Evolutionary conservation across 2,797 vertebrate species (phyloP).

Genomic region (Spheniscus humboldti): DNA sequence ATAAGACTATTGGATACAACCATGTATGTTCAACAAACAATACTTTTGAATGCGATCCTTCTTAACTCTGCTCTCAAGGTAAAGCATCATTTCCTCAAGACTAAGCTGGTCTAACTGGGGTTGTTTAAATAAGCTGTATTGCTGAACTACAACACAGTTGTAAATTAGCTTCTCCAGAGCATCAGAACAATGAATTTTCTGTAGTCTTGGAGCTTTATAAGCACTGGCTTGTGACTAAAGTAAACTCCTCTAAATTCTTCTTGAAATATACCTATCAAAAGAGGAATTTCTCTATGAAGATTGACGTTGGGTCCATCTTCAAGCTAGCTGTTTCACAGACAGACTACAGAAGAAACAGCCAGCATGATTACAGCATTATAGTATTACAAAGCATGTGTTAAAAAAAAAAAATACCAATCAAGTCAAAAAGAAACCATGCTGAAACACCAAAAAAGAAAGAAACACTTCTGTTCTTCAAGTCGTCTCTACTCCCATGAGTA

Average conservation of each 20-base stretch:
- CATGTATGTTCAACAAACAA: slow-evolving; percentile 72
- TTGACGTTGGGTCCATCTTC: not conserved
- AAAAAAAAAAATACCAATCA: not conserved
- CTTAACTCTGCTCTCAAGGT: slow-evolving; percentile 32
- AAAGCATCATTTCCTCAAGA: not conserved
- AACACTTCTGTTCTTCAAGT: not conserved
- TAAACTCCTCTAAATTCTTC: not conserved
- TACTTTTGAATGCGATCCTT: slow-evolving; percentile 63
- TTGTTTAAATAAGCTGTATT: not conserved
- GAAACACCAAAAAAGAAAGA: not conserved
- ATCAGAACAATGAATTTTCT: not conserved
- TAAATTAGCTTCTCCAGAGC: not conserved
- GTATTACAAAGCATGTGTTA: not conserved
- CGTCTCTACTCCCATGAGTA: not conserved
- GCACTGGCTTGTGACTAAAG: not conserved
- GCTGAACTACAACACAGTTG: not conserved
- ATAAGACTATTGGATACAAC: slow-evolving; percentile 77
- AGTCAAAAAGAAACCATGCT: not conserved
- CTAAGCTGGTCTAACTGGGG: not conserved
- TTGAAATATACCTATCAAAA: not conserved
- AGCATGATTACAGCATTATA: not conserved
- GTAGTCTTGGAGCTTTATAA: not conserved
- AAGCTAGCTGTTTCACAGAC: not conserved
- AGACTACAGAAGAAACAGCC: slow-evolving; percentile 15
- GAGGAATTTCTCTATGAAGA: not conserved